Conservation (phyloP, 2,888 invertebrate genomes). For the Cynaeus angustus region DNA sequence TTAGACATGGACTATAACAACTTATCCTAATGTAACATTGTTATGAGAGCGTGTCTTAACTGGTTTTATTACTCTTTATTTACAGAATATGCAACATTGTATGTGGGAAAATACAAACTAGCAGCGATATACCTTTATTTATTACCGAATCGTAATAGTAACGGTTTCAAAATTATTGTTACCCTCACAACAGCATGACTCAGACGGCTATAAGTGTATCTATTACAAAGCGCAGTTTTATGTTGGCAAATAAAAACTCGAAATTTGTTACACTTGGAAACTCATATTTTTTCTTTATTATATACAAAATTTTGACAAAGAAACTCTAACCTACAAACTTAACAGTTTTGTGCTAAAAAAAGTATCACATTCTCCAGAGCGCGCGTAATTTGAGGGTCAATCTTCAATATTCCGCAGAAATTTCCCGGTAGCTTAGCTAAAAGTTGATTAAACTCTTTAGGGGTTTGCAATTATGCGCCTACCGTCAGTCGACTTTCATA, state of each 20-base stretch:
- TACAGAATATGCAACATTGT: constrained; percentile 44
- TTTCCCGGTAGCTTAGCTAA: constrained; percentile 36
- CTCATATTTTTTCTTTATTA: background rate
- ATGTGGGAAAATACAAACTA: constrained; percentile 32
- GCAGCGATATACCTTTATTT: constrained; percentile 23
- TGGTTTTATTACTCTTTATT: constrained; percentile 45
- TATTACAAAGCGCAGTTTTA: background rate
- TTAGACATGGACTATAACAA: constrained; percentile 50
- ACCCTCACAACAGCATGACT: constrained; percentile 9
- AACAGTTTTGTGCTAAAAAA: too few species aligned
- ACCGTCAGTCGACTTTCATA: constrained; percentile 52
- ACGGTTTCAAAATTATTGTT: constrained; percentile 23
- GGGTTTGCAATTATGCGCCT: constrained; percentile 34
- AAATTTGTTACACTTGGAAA: background rate
- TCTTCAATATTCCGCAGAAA: constrained; percentile 22
- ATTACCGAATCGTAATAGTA: constrained; percentile 34
- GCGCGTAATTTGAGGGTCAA: constrained; percentile 27
- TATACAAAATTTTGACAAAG: background rate
- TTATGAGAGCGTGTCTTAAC: constrained; percentile 48
- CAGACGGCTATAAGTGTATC: constrained; percentile 5
- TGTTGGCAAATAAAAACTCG: background rate
- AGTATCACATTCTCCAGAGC: background rate
- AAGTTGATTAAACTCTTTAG: constrained; percentile 50
- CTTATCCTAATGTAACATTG: constrained; percentile 45
- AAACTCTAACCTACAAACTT: too few species aligned